Evolutionary conservation across 1,140 invertebrate species (phyloP).

Genomic region (Berghia stephanieae): DNA sequence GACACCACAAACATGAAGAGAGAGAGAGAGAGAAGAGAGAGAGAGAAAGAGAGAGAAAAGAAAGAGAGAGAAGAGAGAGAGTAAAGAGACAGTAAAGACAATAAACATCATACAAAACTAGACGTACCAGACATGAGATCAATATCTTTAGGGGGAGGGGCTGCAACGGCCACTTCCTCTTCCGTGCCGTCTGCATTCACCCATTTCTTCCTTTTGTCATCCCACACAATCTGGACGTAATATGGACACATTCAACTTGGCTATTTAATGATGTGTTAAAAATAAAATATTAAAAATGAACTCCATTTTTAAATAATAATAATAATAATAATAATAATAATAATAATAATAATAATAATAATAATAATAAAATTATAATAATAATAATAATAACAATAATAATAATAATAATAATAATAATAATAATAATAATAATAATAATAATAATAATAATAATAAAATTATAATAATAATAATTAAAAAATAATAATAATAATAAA

Average conservation of each 20-base stretch:
- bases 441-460: background rate
- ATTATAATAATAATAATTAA: background rate
- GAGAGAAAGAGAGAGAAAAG: background rate
- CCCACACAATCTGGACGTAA: conserved; percentile 86
- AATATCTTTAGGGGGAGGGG: conserved; percentile 80
- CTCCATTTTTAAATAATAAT: no score
- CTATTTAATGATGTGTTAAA: no score
- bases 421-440: background rate
- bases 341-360: no score
- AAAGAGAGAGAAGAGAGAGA: background rate
- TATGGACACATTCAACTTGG: no score
- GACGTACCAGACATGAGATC: conserved; percentile 51
- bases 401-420: no score
- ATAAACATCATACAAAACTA: background rate
- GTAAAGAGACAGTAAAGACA: background rate
- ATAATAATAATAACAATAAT: no score
- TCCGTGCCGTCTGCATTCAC: conserved; percentile 81
- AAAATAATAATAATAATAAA: background rate
- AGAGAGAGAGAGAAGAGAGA: no score
- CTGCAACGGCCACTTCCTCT: conserved; percentile 68
- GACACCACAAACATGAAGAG: background rate
- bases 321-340: no score
- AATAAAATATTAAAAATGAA: no score
- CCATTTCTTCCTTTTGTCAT: conserved; percentile 84
- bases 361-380: no score